Base-by-base conservation (phyloP, 2,888 invertebrate species). In the Andrena dorsata region DNA sequence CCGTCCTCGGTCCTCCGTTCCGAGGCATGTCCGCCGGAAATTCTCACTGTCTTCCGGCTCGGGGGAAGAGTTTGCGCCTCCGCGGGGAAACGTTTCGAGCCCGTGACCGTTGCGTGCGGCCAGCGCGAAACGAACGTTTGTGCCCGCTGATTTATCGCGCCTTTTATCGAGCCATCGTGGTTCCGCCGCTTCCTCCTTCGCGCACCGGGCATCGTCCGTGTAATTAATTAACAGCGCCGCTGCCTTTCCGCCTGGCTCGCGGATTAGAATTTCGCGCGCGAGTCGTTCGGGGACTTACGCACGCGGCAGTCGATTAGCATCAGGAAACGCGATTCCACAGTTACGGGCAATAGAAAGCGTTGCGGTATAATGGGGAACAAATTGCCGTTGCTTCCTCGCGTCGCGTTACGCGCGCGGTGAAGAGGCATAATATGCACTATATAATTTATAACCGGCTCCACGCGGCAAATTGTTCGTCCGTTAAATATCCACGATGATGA, bases 311-410 rank as follows among this genome's bases (percentile, higher is more conserved):
- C 58, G 71, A 76, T 80, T 64, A 69, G 47, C 64, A 80, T 51
- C 32, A 68, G 75, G 82, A 80, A 82, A 60, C 41, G 41, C 10
- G 65, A 63, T 71, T 78, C n/a, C n/a, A 32, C 16, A 23, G 65
- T 71, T 74, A 64, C 58, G 41, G 20, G 75, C 35, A 47, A 71
- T 82, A 79, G 79, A 82, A 79, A 82, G 82, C 82, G 78, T 65
- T 63, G 53, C 49, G 60, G 28, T 49, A 56, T 80, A 68, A 82
- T 75, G 68, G 51, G 23, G 58, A 71, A 82, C 74, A 82, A 82
- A 82, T 82, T 71, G 66, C 49, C 26, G 23, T 49, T 26, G 78
- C 63, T 60, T 53, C 30, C 41, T 23, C 58, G 28, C 41, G 56
- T 53, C 68, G 23, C n/a, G 35, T 53, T 75, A 63, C 49, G 58